Evolutionary conservation across 2,888 invertebrate species (phyloP).

Genomic region (Hylaea fasciaria): DNA sequence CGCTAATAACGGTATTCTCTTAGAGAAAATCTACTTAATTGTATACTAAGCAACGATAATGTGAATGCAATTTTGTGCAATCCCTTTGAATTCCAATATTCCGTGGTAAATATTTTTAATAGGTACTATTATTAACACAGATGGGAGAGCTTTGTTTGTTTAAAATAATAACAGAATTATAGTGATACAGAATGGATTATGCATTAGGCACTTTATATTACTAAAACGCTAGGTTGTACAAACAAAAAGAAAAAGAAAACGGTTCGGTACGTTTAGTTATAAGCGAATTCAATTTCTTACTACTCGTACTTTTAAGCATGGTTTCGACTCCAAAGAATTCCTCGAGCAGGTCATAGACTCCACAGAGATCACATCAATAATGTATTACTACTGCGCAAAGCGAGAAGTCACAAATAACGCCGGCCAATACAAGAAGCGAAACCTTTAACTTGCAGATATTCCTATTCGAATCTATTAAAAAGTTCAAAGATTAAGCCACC

Average conservation of each 20-base stretch:
- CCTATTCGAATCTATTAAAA: slow-evolving; percentile 41
- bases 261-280: too few relatives aligned
- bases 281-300: too few relatives aligned
- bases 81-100: slow-evolving; percentile 7
- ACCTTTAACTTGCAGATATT: slow-evolving; percentile 32
- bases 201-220: too few relatives aligned
- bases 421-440: slow-evolving; percentile 22
- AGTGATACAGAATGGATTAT: too few relatives aligned
- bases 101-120: background rate
- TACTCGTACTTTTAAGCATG: too few relatives aligned
- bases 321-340: too few relatives aligned
- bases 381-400: slow-evolving; percentile 2
- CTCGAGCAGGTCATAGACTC: too few relatives aligned
- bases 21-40: slow-evolving; percentile 17
- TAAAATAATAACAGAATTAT: too few relatives aligned
- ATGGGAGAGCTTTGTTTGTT: too few relatives aligned
- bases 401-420: slow-evolving; percentile 17
- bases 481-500: slow-evolving; percentile 34
- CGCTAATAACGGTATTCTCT: slow-evolving; percentile 21
- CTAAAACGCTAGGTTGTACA: too few relatives aligned
- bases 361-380: background rate
- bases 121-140: background rate
- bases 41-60: background rate
- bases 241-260: too few relatives aligned
- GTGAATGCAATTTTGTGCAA: background rate